phyloP scores from a whole-genome alignment of 2,797 vertebrate genomes.

The Acanthopagrus latus region DNA sequence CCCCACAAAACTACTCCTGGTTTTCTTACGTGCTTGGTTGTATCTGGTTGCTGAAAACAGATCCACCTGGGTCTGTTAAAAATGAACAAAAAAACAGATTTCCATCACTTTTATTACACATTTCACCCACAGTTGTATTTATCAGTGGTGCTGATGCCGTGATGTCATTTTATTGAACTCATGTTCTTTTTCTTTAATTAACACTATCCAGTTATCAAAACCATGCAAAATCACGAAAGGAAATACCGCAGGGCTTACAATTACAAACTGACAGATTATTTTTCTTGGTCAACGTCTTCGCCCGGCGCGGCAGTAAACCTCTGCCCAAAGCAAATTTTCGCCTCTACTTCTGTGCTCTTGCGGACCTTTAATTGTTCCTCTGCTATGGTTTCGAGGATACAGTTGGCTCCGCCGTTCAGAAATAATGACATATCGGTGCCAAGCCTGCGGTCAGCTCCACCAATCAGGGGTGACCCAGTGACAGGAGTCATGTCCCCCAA shows the following conservation, averaged over 20 bases:
- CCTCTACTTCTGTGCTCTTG: slow-evolving; percentile 33
- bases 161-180: slow-evolving; percentile 37
- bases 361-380: slow-evolving; percentile 54
- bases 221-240: slow-evolving; percentile 27
- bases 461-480: slow-evolving; percentile 43
- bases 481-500: slow-evolving; percentile 7
- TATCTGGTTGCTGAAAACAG: neutral
- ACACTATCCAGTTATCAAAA: slow-evolving; percentile 30
- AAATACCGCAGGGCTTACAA: slow-evolving; percentile 23
- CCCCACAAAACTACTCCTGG: no score
- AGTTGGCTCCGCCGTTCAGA: slow-evolving; percentile 32
- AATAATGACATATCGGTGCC: slow-evolving; percentile 60
- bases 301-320: slow-evolving; percentile 19
- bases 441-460: slow-evolving; percentile 38
- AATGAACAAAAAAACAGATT: slow-evolving; percentile 7
- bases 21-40: neutral
- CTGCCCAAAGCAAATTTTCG: slow-evolving; percentile 45
- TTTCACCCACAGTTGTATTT: neutral
- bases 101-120: neutral
- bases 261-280: slow-evolving; percentile 32
- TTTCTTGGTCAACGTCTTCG: slow-evolving; percentile 41
- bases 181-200: slow-evolving; percentile 12
- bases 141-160: neutral
- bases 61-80: neutral
- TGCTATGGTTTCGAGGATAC: slow-evolving; percentile 9